A percentile compares a stretch with the other conserved stretches of the same genome.
Evolutionary conservation across 1,140 invertebrate genomes (phyloP).

Genomic region (Musca domestica): DNA sequence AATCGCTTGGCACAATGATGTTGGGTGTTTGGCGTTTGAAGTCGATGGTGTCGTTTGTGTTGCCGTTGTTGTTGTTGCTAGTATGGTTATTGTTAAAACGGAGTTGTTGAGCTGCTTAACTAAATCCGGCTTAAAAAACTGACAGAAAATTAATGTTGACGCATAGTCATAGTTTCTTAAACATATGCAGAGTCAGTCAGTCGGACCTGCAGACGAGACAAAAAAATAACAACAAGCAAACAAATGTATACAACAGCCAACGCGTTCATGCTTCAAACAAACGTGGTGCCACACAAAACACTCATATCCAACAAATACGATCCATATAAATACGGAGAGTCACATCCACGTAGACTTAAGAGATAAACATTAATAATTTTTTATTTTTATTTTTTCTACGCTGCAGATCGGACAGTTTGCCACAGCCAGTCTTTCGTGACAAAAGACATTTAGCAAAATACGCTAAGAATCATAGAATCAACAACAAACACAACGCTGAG

Average conservation of each 20-base stretch:
- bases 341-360: slow-evolving; percentile 3
- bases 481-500: too few relatives aligned
- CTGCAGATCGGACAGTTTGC: too few relatives aligned
- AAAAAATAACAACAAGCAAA: neutral
- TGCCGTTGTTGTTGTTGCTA: too few relatives aligned
- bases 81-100: slow-evolving; percentile 7
- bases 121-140: slow-evolving; percentile 21
- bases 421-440: too few relatives aligned
- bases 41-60: too few relatives aligned
- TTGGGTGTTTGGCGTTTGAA: slow-evolving; percentile 1
- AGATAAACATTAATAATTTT: slow-evolving; percentile 19
- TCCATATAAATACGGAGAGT: too few relatives aligned
- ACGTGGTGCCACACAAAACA: too few relatives aligned
- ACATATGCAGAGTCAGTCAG: neutral
- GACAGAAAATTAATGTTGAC: slow-evolving; percentile 20
- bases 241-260: neutral
- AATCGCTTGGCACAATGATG: slow-evolving; percentile 5
- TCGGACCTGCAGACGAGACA: neutral
- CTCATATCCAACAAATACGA: too few relatives aligned
- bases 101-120: slow-evolving; percentile 18
- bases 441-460: too few relatives aligned
- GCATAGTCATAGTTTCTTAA: slow-evolving; percentile 19
- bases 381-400: too few relatives aligned
- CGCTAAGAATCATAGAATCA: too few relatives aligned
- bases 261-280: neutral